phyloP scores from a whole-genome alignment of 2,888 invertebrate species.

The Lochmaea crataegi region DNA sequence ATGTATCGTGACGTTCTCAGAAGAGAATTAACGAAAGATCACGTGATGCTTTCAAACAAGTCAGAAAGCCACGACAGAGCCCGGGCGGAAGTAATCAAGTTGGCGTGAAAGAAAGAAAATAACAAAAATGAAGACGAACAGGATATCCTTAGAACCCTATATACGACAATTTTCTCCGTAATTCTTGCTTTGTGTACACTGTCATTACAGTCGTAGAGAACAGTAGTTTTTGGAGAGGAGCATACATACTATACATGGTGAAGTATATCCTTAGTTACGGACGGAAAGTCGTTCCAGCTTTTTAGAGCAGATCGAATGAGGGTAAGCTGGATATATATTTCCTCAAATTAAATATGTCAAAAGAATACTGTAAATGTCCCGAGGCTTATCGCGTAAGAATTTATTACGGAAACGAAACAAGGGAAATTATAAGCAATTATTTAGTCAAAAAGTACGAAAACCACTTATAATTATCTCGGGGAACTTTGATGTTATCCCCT shows the following conservation, averaged over 20 bases:
- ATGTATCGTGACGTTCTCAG: conserved; percentile 3
- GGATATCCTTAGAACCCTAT: conserved; percentile 38
- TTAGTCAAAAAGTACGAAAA: background rate
- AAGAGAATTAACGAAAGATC: conserved; percentile 28
- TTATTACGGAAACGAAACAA: background rate
- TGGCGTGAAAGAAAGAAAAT: conserved; percentile 36
- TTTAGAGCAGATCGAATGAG: conserved; percentile 18
- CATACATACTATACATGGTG: background rate
- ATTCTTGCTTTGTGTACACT: conserved; percentile 36
- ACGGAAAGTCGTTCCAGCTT: conserved; percentile 1
- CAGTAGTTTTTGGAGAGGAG: conserved; percentile 10
- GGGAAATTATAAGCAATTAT: background rate
- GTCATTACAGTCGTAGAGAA: conserved; percentile 21
- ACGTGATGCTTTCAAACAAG: conserved; percentile 19
- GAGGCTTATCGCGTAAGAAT: background rate
- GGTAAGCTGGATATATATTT: background rate
- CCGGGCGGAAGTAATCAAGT: conserved; percentile 38
- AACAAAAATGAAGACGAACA: conserved; percentile 39
- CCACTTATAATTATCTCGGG: background rate
- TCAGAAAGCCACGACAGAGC: conserved; percentile 27
- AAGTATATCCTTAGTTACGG: conserved; percentile 3
- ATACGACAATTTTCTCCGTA: conserved; percentile 38
- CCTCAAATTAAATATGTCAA: background rate
- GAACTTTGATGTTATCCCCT: no score
- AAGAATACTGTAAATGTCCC: background rate